Evolutionary conservation across 2,888 invertebrate species (phyloP), one percentile per base, ranked within the genome.

Genomic region (Xestia rhomboidea): DNA sequence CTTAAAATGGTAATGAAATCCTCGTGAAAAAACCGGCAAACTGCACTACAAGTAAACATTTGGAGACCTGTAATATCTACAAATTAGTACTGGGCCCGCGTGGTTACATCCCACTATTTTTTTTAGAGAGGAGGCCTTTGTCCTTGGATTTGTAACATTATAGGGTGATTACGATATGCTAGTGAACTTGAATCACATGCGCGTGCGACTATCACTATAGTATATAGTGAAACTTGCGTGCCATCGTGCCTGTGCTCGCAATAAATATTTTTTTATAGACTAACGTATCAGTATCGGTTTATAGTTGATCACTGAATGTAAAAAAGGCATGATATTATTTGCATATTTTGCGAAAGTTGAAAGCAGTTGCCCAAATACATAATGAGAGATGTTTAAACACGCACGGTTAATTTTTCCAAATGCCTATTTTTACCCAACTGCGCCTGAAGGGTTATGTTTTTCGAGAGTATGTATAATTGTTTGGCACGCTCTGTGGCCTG

Each of bases 221-320:
- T 76, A 73, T 86, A 75, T 81, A 89, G 90, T 88, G 90, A 92
- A 91, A 91, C 83, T 90, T 76, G 90, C 90, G 87, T 90, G 87
- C 57, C 78, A 3, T 64, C 74, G 64, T 77, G 64, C 62, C 21
- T 71, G n/a, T 67, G 62, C 64, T 69, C 38, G 67, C 34, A 51
- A 72, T 71, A 72, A 73, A 77, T 73, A 54, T 34, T 10, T 41
- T 71, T 73, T 66, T 71, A 54, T n/a, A 38, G 30, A 21, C 15
- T 15, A 30, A 10, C 21, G 54, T 79, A 73, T 67, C 63, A 76
- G 38, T 79, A 73, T 51, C 69, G 60, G 38, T 27, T 13, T 73
- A 64, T 27, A 75, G 66, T 75, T 71, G 49, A 72, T 80, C 57
- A 68, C 51, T 49, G 15, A 41, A 51, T 77, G 44, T 63, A 30